Evolutionary conservation across 2,888 invertebrate genomes (phyloP).

Genomic region (Frankliniella intonsa): DNA sequence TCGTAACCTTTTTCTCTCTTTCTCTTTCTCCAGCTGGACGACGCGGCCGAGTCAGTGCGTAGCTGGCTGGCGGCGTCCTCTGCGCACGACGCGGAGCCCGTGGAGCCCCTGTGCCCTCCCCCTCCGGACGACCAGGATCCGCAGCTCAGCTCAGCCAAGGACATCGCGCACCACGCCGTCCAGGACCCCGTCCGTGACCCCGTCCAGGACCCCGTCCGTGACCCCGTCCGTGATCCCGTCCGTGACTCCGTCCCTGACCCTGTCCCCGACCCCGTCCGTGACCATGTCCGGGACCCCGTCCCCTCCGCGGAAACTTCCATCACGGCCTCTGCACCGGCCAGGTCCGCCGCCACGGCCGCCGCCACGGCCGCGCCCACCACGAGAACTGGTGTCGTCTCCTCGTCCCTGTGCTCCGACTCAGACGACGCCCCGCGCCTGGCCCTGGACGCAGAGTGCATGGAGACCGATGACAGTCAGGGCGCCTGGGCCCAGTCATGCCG

Average conservation of each 20-base stretch:
- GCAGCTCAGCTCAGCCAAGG: background rate
- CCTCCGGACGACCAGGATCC: background rate
- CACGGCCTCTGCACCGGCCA: background rate
- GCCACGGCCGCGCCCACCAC: background rate
- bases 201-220: background rate
- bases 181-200: background rate
- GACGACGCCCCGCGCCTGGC: background rate
- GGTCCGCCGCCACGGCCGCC: background rate
- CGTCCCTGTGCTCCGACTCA: background rate
- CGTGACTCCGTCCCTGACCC: background rate
- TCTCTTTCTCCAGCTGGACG: background rate
- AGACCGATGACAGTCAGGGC: background rate
- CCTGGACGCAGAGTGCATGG: background rate
- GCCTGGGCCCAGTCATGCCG: background rate
- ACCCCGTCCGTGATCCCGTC: background rate
- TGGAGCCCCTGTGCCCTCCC: background rate
- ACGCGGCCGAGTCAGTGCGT: background rate
- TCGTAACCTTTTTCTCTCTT: background rate
- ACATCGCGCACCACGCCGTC: background rate
- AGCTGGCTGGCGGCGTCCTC: background rate
- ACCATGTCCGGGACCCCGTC: background rate
- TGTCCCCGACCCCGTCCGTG: background rate
- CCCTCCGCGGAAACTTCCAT: background rate
- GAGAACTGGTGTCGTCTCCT: background rate
- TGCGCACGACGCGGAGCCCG: background rate